Conservation (phyloP, 1,140 invertebrate species). For the Bombus huntii region DNA sequence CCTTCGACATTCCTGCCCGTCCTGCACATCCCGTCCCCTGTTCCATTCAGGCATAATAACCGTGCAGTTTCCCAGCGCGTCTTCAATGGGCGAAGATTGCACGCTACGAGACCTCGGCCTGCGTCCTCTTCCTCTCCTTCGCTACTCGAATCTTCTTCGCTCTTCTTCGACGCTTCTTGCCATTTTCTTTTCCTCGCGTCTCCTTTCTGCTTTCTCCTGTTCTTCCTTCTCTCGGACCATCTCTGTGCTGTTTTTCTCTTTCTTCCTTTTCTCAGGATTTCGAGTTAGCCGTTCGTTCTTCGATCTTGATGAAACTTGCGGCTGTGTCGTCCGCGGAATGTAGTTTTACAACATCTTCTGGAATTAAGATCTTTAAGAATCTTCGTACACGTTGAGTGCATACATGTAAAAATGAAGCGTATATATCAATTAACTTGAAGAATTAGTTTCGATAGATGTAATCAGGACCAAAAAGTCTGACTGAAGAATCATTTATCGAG, state of each 20-base stretch:
- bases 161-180: slow-evolving; percentile 20
- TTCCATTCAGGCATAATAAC: slow-evolving; percentile 82
- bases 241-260: slow-evolving; percentile 33
- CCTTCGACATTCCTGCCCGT: slow-evolving; percentile 70
- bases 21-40: slow-evolving; percentile 67
- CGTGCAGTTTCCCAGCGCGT: slow-evolving; percentile 82
- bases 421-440: background rate
- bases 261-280: background rate
- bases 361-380: background rate
- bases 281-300: background rate
- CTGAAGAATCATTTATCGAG: no score
- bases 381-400: background rate
- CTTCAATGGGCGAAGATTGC: slow-evolving; percentile 82
- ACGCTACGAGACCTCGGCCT: slow-evolving; percentile 78
- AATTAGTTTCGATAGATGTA: background rate
- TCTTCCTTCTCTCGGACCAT: slow-evolving; percentile 28
- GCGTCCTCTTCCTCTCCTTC: slow-evolving; percentile 62
- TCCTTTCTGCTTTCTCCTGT: slow-evolving; percentile 28
- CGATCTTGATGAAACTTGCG: slow-evolving; percentile 25
- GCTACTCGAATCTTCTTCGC: background rate
- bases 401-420: background rate
- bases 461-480: no score
- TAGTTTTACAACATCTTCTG: slow-evolving; percentile 1
- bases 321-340: background rate
- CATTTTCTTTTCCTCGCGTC: slow-evolving; percentile 37